Evolutionary conservation across 2,797 vertebrate genomes (phyloP).

Genomic region (Sebastes hopkinsi): DNA sequence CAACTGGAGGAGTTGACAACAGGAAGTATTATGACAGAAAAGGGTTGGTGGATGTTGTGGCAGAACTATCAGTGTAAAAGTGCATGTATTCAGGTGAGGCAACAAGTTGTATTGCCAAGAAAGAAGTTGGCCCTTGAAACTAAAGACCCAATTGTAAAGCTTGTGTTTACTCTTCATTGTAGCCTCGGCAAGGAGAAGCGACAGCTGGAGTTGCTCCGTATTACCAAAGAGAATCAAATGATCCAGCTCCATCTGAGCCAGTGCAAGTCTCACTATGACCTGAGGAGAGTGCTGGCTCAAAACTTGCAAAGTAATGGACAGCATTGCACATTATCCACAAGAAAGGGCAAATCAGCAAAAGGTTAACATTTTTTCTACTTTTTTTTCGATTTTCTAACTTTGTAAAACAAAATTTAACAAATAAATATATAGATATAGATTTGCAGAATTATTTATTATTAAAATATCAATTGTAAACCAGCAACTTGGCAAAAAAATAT

Average conservation of each 20-base stretch:
- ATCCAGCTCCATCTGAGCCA: constrained; percentile 74
- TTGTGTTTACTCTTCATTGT: constrained; percentile 13
- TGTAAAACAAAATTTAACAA: no score
- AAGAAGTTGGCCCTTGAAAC: not conserved
- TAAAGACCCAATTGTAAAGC: not conserved
- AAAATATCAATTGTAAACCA: no score
- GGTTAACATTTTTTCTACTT: constrained; percentile 3
- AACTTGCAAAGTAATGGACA: constrained; percentile 71
- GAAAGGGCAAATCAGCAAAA: constrained; percentile 18
- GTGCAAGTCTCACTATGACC: constrained; percentile 68
- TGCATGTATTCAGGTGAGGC: not conserved
- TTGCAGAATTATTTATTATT: no score
- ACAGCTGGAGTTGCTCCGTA: constrained; percentile 72
- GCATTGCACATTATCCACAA: constrained; percentile 63
- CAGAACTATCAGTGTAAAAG: not conserved
- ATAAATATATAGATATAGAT: no score
- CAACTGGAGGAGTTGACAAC: constrained; percentile 69
- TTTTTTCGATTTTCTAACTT: not conserved
- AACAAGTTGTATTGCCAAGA: not conserved
- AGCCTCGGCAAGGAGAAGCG: constrained; percentile 75
- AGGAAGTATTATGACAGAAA: constrained; percentile 73
- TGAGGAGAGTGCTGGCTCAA: constrained; percentile 75
- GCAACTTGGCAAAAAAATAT: no score
- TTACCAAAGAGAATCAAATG: constrained; percentile 76
- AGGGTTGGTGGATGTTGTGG: constrained; percentile 69